Percentiles rank a stretch among this genome's conserved stretches.
Conservation (phyloP, 1,140 invertebrate genomes). For the Drosophila asahinai region DNA sequence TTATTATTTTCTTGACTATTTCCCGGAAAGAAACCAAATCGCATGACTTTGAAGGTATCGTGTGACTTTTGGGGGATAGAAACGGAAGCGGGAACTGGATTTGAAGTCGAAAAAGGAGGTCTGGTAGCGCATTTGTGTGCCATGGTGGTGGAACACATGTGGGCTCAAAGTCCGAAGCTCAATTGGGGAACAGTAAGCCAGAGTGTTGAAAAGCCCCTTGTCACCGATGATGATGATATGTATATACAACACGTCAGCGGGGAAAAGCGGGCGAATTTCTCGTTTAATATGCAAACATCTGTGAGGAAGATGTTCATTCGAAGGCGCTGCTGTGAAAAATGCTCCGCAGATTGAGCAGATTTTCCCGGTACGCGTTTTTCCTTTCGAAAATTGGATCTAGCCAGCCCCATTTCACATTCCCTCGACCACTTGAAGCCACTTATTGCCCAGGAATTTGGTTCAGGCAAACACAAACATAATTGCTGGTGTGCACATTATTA, state of each 20-base stretch:
- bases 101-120: constrained; percentile 22
- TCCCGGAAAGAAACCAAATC: constrained; percentile 11
- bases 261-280: constrained; percentile 26
- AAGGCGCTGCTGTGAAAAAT: constrained; percentile 25
- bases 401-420: constrained; percentile 4
- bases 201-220: constrained; percentile 52
- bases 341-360: constrained; percentile 28
- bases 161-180: constrained; percentile 52
- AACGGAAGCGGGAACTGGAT: constrained; percentile 8
- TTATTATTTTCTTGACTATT: background rate
- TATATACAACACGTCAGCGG: constrained; percentile 16
- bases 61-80: background rate
- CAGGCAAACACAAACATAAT: constrained; percentile 36
- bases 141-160: constrained; percentile 16
- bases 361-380: constrained; percentile 25
- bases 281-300: constrained; percentile 58
- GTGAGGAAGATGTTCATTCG: constrained; percentile 53
- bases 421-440: constrained; percentile 38
- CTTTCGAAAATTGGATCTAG: constrained; percentile 14
- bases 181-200: constrained; percentile 37
- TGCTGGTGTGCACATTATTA: constrained; percentile 42
- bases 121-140: constrained; percentile 9
- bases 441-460: constrained; percentile 43
- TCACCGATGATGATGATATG: constrained; percentile 27
- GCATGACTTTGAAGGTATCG: background rate